Conservation (phyloP, 23 tunicate genomes). For the Halocynthia roretzi region DNA sequence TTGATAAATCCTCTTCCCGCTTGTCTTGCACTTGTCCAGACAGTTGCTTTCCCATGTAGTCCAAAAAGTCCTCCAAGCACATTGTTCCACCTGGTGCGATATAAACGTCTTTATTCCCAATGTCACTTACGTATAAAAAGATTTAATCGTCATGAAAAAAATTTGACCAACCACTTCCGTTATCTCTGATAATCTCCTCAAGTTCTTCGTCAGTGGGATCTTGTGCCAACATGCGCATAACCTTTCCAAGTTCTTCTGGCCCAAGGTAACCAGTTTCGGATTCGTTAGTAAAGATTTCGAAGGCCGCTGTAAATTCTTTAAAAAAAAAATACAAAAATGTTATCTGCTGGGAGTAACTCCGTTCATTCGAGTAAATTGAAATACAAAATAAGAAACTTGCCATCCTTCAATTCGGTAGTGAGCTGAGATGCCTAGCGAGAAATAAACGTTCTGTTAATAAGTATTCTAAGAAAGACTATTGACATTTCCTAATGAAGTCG, state of each 20-base stretch:
- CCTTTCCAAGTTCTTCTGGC: constrained; percentile 51
- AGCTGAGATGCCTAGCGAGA: no score
- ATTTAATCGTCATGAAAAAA: neutral
- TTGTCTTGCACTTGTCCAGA: constrained; percentile 51
- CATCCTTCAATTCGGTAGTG: no score
- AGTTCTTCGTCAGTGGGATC: constrained; percentile 66
- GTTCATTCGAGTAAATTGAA: no score
- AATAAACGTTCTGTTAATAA: no score
- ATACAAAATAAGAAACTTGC: no score
- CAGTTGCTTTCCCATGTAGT: constrained; percentile 58
- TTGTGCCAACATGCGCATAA: constrained; percentile 75
- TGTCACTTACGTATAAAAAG: neutral
- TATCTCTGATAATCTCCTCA: constrained; percentile 52
- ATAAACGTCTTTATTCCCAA: neutral
- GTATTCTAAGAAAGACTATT: no score
- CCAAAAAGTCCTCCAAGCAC: constrained; percentile 76
- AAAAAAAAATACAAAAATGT: no score
- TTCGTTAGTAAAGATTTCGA: constrained; percentile 77
- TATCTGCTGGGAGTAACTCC: no score
- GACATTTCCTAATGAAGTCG: no score
- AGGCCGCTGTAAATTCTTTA: constrained; percentile 73
- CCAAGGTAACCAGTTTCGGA: constrained; percentile 50
- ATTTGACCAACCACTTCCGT: constrained; percentile 51
- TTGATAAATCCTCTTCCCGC: constrained; percentile 73
- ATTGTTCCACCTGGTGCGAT: constrained; percentile 37